Conservation (phyloP, 2,113 vertebrate species). For the Ammodytes marinus region DNA sequence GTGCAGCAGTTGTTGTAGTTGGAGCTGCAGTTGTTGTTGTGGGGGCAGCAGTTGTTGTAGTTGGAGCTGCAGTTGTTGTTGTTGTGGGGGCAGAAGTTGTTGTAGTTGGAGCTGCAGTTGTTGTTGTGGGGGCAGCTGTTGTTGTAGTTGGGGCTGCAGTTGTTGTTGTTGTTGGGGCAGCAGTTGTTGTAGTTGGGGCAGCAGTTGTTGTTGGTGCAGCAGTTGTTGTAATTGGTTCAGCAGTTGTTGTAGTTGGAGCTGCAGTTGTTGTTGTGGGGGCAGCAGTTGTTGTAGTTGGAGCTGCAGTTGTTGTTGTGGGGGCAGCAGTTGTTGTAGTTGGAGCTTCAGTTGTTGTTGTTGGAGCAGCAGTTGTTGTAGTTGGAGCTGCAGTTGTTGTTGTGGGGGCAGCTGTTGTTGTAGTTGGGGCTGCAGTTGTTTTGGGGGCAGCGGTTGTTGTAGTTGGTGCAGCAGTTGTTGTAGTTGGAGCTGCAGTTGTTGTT, state of each 20-base stretch:
- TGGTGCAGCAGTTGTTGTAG: too few relatives aligned
- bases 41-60: too few relatives aligned
- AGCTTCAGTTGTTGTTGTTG: not conserved
- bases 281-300: not conserved
- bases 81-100: accelerated
- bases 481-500: too few relatives aligned
- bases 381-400: too few relatives aligned
- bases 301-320: too few relatives aligned
- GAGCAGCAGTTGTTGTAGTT: too few relatives aligned
- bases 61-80: not conserved
- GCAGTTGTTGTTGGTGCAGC: too few relatives aligned
- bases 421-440: not conserved
- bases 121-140: not conserved
- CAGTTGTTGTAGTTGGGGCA: not conserved
- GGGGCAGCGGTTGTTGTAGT: too few relatives aligned
- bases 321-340: too few relatives aligned
- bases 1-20: too few relatives aligned
- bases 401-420: not conserved
- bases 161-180: not conserved
- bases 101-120: not conserved
- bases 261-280: not conserved
- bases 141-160: not conserved
- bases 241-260: not conserved
- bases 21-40: not conserved
- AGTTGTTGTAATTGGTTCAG: too few relatives aligned